phyloP scores from a whole-genome alignment of 2,113 vertebrate genomes.

The Trichomycterus rosablanca region DNA sequence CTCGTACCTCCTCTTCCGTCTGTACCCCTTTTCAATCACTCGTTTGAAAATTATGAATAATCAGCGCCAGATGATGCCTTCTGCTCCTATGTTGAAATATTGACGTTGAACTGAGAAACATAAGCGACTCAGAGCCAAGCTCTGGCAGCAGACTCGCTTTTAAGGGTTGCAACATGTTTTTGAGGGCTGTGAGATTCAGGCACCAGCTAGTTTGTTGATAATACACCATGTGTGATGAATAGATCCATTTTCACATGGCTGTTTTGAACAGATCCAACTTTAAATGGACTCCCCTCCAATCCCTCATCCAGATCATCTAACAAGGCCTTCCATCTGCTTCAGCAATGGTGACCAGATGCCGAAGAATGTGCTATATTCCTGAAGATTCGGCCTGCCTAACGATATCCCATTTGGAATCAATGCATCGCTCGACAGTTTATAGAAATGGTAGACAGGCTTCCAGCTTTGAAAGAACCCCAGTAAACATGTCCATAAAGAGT shows the following conservation, averaged over 20 bases:
- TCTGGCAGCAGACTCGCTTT: constrained; percentile 22
- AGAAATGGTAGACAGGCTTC: constrained; percentile 50
- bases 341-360: constrained; percentile 34
- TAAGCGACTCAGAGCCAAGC: constrained; percentile 27
- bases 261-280: constrained; percentile 15
- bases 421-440: constrained; percentile 57
- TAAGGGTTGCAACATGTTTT: constrained; percentile 44
- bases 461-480: constrained; percentile 35
- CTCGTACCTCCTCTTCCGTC: constrained; percentile 21
- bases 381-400: constrained; percentile 41
- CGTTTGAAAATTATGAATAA: constrained; percentile 37
- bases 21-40: constrained; percentile 27
- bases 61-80: constrained; percentile 41
- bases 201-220: constrained; percentile 32
- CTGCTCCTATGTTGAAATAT: constrained; percentile 26
- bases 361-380: constrained; percentile 39
- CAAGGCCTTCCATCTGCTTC: constrained; percentile 27
- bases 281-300: constrained; percentile 30
- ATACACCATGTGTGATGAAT: constrained; percentile 33
- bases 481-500: constrained; percentile 65
- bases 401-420: constrained; percentile 36
- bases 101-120: constrained; percentile 13
- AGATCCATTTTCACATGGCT: constrained; percentile 28
- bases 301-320: constrained; percentile 28
- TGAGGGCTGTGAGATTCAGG: constrained; percentile 23